phyloP scores from a whole-genome alignment of 2,113 vertebrate genomes.

The Takifugu bimaculatus region DNA sequence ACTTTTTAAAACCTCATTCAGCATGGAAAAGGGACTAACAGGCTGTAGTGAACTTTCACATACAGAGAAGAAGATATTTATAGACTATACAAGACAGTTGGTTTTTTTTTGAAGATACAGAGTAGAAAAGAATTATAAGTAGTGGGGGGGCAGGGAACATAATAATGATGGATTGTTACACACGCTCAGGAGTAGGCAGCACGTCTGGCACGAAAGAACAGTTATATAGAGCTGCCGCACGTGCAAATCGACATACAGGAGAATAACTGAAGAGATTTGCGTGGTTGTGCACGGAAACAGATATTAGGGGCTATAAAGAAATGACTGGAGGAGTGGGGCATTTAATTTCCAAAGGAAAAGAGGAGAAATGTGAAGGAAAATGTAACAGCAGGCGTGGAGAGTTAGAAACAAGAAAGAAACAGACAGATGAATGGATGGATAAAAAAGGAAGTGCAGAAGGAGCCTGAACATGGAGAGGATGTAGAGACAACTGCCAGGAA shows the following conservation, averaged over 20 bases:
- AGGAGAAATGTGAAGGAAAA: neutral
- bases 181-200: too few species aligned
- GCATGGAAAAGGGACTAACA: conserved; percentile 25
- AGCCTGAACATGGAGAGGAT: conserved; percentile 23
- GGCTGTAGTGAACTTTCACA: conserved; percentile 5
- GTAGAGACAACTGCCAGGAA: conserved; percentile 35
- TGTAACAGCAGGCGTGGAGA: conserved; percentile 40
- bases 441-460: conserved; percentile 26
- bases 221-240: conserved; percentile 18
- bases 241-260: conserved; percentile 6
- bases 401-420: conserved; percentile 21
- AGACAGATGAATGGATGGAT: conserved; percentile 29
- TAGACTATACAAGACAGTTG: conserved; percentile 8
- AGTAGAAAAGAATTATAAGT: too few species aligned
- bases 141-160: too few species aligned
- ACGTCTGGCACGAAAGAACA: conserved; percentile 44
- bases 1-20: conserved; percentile 26
- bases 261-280: conserved; percentile 33
- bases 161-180: too few species aligned
- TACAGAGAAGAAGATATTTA: neutral
- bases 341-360: conserved; percentile 9
- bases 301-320: neutral
- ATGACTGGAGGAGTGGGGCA: conserved; percentile 5
- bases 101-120: too few species aligned
- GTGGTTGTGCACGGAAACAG: conserved; percentile 7